These are phyloP conservation scores for Octomys mimax DNA, from an alignment of 2,797 vertebrate species.

Conservation along the genomic window DNA sequence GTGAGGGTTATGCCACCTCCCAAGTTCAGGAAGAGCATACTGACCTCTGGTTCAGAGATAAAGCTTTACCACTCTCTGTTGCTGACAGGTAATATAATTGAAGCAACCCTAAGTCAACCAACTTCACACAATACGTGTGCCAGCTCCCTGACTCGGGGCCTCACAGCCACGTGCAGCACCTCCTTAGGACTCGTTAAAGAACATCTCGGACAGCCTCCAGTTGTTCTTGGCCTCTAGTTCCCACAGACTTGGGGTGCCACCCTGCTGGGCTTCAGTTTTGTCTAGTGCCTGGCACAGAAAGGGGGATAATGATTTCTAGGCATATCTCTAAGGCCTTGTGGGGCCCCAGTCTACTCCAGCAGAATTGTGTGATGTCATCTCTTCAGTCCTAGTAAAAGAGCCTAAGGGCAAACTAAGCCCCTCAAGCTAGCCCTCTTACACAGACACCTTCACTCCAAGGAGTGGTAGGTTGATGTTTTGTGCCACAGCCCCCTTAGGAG, in stretches of 20 bases:
- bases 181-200: background rate
- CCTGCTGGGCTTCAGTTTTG: background rate
- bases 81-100: background rate
- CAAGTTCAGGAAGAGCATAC: background rate
- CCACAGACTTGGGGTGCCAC: background rate
- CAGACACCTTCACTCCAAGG: background rate
- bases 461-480: background rate
- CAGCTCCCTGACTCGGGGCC: background rate
- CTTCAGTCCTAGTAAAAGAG: background rate
- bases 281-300: background rate
- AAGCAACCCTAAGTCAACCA: too few relatives aligned
- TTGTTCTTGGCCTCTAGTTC: background rate
- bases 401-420: background rate
- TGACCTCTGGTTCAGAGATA: background rate
- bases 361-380: background rate
- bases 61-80: background rate
- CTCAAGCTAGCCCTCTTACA: background rate
- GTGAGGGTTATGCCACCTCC: background rate
- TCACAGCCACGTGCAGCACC: background rate
- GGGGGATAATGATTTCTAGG: background rate
- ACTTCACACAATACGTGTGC: background rate
- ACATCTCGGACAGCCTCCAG: background rate
- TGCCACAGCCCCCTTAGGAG: too few relatives aligned
- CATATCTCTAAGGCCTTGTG: background rate
- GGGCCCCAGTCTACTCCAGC: too few relatives aligned